phyloP scores from a whole-genome alignment of 2,888 invertebrate genomes.

The Aleiodes testaceus region DNA sequence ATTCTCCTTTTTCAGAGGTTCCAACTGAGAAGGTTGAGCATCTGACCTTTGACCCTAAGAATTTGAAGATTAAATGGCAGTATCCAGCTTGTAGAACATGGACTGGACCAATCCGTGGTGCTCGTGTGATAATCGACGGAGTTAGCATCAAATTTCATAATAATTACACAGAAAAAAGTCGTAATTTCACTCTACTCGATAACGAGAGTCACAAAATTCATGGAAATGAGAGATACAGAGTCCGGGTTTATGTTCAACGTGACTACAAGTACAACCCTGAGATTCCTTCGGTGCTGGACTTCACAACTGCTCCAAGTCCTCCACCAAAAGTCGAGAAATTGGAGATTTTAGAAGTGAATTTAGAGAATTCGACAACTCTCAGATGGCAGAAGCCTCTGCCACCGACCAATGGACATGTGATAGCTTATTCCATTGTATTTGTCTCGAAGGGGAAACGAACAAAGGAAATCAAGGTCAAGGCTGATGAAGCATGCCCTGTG shows the following conservation, averaged over 20 bases:
- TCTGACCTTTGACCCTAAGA: conserved; percentile 33
- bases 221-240: conserved; percentile 53
- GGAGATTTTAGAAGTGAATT: conserved; percentile 54
- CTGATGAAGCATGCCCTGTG: conserved; percentile 45
- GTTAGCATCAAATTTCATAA: conserved; percentile 33
- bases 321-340: conserved; percentile 54
- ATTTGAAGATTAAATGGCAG: conserved; percentile 50
- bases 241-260: conserved; percentile 49
- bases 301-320: conserved; percentile 51
- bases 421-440: conserved; percentile 45
- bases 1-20: conserved; percentile 47
- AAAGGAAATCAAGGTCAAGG: not conserved
- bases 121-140: conserved; percentile 49
- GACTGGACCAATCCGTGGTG: conserved; percentile 48
- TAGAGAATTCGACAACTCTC: conserved; percentile 29
- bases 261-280: conserved; percentile 27
- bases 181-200: conserved; percentile 13
- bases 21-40: conserved; percentile 52
- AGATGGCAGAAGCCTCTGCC: conserved; percentile 56
- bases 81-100: conserved; percentile 57
- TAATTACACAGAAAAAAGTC: not conserved
- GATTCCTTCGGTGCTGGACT: conserved; percentile 33
- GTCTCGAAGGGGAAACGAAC: rapidly evolving
- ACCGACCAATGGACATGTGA: conserved; percentile 56
- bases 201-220: not conserved